Conservation (phyloP, 2,888 invertebrate genomes). For the Lysandra bellargus region DNA sequence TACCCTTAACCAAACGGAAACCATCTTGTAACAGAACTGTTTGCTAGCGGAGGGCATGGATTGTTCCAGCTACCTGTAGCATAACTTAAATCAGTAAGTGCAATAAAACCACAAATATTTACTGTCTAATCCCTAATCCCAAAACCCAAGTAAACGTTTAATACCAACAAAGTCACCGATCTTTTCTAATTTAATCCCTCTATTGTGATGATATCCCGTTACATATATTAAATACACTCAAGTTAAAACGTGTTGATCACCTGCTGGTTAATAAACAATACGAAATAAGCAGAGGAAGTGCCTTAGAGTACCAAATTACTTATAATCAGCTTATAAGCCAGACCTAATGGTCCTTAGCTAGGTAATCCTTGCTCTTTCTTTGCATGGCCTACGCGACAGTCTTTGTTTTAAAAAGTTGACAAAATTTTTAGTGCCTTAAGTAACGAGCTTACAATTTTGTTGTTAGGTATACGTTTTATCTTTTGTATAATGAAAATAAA, state of each 20-base stretch:
- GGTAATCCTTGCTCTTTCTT: background rate
- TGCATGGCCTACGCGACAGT: background rate
- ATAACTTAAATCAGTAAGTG: background rate
- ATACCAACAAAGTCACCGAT: conserved; percentile 21
- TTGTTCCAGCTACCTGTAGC: background rate
- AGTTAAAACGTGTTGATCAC: conserved; percentile 2
- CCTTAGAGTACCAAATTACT: conserved; percentile 20
- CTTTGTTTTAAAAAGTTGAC: conserved; percentile 8
- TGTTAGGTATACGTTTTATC: background rate
- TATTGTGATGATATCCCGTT: conserved; percentile 1
- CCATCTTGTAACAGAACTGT: background rate
- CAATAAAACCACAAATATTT: conserved; percentile 24
- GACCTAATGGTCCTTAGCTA: too few species aligned
- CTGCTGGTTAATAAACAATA: conserved; percentile 8
- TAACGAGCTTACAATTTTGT: background rate
- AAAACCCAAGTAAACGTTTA: conserved; percentile 3
- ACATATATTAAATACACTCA: conserved; percentile 4
- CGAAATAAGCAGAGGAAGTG: conserved; percentile 1
- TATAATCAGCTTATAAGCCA: conserved; percentile 18
- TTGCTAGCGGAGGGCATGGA: background rate
- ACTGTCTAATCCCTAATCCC: conserved; percentile 7
- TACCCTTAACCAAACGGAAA: background rate
- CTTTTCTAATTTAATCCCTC: background rate
- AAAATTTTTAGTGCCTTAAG: background rate
- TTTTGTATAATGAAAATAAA: background rate